Evolutionary conservation across 2,113 vertebrate genomes (phyloP).

Genomic region (Corapipo altera): DNA sequence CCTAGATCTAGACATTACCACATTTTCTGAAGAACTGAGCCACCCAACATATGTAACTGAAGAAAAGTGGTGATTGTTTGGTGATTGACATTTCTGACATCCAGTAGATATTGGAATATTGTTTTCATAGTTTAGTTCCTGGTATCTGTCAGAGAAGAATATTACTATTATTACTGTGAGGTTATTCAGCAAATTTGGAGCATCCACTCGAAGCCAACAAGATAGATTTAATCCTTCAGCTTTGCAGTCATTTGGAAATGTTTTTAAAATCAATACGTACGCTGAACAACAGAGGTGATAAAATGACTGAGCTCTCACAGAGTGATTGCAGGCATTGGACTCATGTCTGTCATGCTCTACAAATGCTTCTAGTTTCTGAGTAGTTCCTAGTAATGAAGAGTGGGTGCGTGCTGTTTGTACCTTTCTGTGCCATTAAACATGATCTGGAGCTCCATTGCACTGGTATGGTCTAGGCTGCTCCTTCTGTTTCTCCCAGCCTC

Average conservation of each 20-base stretch:
- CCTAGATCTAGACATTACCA: not conserved
- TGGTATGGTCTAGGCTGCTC: not conserved
- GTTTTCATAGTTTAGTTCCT: not conserved
- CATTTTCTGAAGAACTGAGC: not conserved
- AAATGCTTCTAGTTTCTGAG: not conserved
- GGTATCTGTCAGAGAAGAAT: not conserved
- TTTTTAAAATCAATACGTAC: not conserved
- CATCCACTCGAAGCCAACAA: not conserved
- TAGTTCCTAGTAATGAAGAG: not conserved
- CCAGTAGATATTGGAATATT: not conserved
- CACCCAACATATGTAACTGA: not conserved
- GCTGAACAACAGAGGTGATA: not conserved
- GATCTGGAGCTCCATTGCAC: not conserved
- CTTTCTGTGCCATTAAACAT: not conserved
- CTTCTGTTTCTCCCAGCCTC: not conserved
- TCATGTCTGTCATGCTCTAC: not conserved
- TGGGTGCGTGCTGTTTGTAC: rapidly evolving
- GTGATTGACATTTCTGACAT: not conserved
- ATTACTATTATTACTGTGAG: not conserved
- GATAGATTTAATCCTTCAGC: not conserved
- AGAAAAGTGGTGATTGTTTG: not conserved
- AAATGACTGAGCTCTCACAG: not conserved
- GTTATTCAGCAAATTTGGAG: not conserved
- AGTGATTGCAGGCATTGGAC: not conserved
- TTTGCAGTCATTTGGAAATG: not conserved